Conservation (phyloP, 2,888 invertebrate species). For the Metalampra italica region DNA sequence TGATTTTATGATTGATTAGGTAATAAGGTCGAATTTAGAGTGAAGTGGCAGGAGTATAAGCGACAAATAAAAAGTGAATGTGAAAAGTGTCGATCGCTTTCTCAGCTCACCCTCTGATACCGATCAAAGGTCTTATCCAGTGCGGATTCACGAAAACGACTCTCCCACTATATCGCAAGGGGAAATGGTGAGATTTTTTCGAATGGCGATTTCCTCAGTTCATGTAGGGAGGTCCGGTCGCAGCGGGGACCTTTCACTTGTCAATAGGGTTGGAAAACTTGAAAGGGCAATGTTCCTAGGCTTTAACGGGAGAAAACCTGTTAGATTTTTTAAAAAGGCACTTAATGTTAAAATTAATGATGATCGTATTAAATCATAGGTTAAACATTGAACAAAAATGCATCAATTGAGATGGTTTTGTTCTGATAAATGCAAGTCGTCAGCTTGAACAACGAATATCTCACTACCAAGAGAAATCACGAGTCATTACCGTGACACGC, state of each 20-base stretch:
- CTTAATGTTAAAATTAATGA: too few relatives aligned
- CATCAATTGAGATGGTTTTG: too few relatives aligned
- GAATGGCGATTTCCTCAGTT: conserved; percentile 52
- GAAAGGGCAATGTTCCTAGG: neutral
- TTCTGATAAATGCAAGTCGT: too few relatives aligned
- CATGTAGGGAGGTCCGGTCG: conserved; percentile 49
- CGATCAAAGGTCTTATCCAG: conserved; percentile 59
- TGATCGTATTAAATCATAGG: too few relatives aligned
- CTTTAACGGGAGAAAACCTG: neutral
- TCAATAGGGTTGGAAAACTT: conserved; percentile 16
- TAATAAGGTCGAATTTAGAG: conserved; percentile 40
- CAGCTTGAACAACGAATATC: too few relatives aligned
- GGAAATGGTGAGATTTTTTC: conserved; percentile 50
- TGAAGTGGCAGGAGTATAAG: conserved; percentile 21
- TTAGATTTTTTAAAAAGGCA: too few relatives aligned
- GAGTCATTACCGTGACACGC: too few relatives aligned
- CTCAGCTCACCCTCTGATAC: conserved; percentile 58
- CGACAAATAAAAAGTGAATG: conserved; percentile 55
- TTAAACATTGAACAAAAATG: too few relatives aligned
- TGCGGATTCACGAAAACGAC: conserved; percentile 46
- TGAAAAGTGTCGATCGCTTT: conserved; percentile 59
- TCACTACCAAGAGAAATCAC: too few relatives aligned
- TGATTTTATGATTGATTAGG: too few relatives aligned
- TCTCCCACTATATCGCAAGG: conserved; percentile 36
- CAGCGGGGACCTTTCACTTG: conserved; percentile 47